phyloP scores from a whole-genome alignment of 2,113 vertebrate species.

The Thomomys bottae region DNA sequence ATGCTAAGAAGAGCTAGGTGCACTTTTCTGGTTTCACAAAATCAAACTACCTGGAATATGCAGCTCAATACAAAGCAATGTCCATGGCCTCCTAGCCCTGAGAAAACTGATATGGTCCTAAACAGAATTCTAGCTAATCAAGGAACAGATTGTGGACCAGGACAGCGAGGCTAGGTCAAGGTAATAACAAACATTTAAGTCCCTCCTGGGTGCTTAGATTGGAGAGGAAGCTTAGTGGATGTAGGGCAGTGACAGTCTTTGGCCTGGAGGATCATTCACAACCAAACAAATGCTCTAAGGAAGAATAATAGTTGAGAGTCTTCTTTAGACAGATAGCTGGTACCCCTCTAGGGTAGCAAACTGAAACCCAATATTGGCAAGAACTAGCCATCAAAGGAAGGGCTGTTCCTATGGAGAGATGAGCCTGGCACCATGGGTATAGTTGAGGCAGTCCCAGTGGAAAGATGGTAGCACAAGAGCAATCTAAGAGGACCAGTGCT shows the following conservation, averaged over 20 bases:
- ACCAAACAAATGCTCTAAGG: neutral
- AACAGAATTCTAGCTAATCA: neutral
- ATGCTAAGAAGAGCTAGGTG: rapidly evolving
- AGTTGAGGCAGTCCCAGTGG: neutral
- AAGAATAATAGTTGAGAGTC: neutral
- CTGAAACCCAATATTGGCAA: neutral
- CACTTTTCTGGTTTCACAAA: neutral
- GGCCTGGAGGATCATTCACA: rapidly evolving
- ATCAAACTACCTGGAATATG: too few relatives aligned
- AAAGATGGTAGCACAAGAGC: neutral
- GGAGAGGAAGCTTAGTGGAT: neutral
- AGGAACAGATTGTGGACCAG: neutral
- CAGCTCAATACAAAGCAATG: neutral
- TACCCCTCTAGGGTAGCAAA: too few relatives aligned
- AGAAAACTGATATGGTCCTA: neutral
- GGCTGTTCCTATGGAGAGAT: too few relatives aligned
- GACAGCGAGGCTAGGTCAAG: neutral
- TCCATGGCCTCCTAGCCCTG: neutral
- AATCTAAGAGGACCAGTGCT: neutral
- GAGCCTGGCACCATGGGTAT: rapidly evolving
- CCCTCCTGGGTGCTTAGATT: neutral
- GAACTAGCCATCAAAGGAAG: neutral
- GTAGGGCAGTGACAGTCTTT: rapidly evolving
- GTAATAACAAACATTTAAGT: neutral
- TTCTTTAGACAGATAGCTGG: neutral